Base-by-base conservation (phyloP, 2,797 vertebrate species). In the Dromococcyx pavoninus region DNA sequence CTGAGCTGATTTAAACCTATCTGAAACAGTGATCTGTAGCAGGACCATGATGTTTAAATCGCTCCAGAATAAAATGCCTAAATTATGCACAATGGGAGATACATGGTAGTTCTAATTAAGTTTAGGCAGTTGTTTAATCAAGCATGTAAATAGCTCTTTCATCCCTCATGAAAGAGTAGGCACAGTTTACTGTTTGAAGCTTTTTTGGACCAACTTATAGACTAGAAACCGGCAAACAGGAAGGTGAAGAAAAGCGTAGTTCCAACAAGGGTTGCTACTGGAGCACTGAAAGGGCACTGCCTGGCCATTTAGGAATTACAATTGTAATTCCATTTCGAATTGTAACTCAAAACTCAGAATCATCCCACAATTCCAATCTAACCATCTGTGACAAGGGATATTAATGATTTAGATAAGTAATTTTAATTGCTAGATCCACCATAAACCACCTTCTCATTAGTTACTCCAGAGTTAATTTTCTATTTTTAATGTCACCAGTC, bases 81-180 rank as follows among this genome's bases (percentile, higher is more conserved):
- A 18, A 46, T 4, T 18, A 12, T 18, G 24, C 8, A 25, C 10
- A 53, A 54, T 0, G 65, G 41, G 37, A 83, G 12, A 53, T 10
- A 21, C 3, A 4, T 3, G 7, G 70, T 30, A 39, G 24, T 39
- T 73, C 71, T 27, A 56, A 21, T 9, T 75, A 41, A 39, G 9
- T 24, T 72, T 46, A 60, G 22, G 44, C 32, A 75, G 58, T 3
- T 78, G 43, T 62, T 75, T 62, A 86, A 75, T 17, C 10, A 74
- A 12, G 11, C 58, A 80, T 7, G 25, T 56, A 61, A 92, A 6
- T 5, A 67, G 53, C 0, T 2, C 6, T 58, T 54, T 35, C 30
- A 51, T 25, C 24, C 39, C 18, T 61, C 0, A 0, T 37, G 11
- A 57, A 58, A 56, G 4, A 78, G 44, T 3, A 43, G 46, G 62